Evolutionary conservation across 2,888 invertebrate genomes (phyloP), one percentile per base, ranked within the genome.

Genomic region (Caenorhabditis wallacei): DNA sequence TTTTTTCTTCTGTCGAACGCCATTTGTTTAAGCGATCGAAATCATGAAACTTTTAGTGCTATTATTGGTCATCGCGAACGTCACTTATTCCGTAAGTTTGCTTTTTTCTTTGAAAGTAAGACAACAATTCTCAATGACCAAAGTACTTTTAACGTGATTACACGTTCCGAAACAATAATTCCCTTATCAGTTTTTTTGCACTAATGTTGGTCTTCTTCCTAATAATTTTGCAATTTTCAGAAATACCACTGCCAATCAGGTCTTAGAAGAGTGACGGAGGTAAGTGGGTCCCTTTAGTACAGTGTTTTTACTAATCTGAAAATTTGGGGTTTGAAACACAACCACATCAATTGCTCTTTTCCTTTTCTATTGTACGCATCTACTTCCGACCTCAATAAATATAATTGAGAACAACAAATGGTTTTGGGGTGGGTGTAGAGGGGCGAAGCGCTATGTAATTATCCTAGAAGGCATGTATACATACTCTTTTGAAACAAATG

Each of bases 361-460:
- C 78, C 69, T 13, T 78, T 63, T 70, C 69, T 59, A 53, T 78
- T 78, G 63, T 78, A 37, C 30, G 22, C 43, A 43, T 20, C 26
- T 63, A 78, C 63, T 78, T 78, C 59, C 61, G 69, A 54, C 59
- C 59, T 51, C 78, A 69, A 63, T 63, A 61, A 37, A 35, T 20
- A 69, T 69, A 78, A 78, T 78, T 78, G 78, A 69, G 69, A 69
- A 78, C 78, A 69, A 78, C 69, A 78, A 69, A 78, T 78, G 69
- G 46, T 61, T 69, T 37, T 59, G 56, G 46, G 46, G 37, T 24
- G 35, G 66, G n/a, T n/a, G n/a, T n/a, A 30, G 30, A 8, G 10
- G 20, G 24, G 56, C 53, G 74, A 54, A 76, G 69, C 69, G 69
- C 78, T 63, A 78, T 78, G 63, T 78, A 78, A 78, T 78, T 78